Conservation (phyloP, 2,888 invertebrate genomes). For the Alviniconcha strummeri region DNA sequence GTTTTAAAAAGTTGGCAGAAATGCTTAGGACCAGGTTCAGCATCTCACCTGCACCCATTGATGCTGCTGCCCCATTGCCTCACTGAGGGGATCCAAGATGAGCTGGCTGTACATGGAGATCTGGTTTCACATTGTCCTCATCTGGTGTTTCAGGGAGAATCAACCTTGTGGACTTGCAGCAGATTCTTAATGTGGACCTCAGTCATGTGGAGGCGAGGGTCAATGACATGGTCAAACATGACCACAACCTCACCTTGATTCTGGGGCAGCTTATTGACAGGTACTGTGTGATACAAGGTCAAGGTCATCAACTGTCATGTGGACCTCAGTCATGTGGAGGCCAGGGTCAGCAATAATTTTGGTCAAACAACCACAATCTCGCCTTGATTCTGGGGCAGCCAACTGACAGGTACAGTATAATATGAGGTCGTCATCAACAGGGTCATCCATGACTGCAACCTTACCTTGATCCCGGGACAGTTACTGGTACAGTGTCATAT, state of each 20-base stretch:
- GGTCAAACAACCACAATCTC: too few species aligned
- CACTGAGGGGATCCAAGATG: slow-evolving; percentile 91
- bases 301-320: slow-evolving; percentile 76
- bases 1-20: too few species aligned
- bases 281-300: slow-evolving; percentile 55
- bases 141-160: slow-evolving; percentile 81
- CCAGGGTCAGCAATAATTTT: slow-evolving; percentile 79
- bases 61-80: slow-evolving; percentile 83
- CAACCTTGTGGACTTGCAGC: slow-evolving; percentile 91
- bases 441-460: too few species aligned
- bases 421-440: too few species aligned
- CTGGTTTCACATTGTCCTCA: slow-evolving; percentile 30
- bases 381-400: too few species aligned
- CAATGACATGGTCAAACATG: slow-evolving; percentile 80
- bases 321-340: slow-evolving; percentile 86
- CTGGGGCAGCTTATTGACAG: slow-evolving; percentile 92
- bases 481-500: too few species aligned
- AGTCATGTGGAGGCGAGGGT: slow-evolving; percentile 83
- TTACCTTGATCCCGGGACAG: too few species aligned
- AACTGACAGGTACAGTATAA: too few species aligned
- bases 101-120: slow-evolving; percentile 88
- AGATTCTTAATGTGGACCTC: slow-evolving; percentile 90
- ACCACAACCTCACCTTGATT: slow-evolving; percentile 83
- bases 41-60: too few species aligned
- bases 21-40: too few species aligned